These are phyloP conservation scores for Odobenus rosmarus DNA, from an alignment of 2,113 vertebrate genomes.

Conservation along the genomic window DNA sequence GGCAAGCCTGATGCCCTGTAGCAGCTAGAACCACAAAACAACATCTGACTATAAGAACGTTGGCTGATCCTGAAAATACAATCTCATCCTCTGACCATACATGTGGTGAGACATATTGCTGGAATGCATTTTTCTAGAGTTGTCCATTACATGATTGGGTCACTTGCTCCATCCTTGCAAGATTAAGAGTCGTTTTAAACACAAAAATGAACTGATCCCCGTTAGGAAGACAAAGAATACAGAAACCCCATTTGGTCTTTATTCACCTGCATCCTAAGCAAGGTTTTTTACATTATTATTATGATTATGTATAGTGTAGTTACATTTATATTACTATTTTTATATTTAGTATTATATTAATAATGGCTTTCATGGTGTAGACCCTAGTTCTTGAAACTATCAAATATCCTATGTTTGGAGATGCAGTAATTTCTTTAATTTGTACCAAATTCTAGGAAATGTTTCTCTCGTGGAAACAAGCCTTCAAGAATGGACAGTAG, in stretches of 20 bases:
- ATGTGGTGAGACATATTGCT: rapidly evolving
- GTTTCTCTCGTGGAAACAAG: background rate
- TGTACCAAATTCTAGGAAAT: background rate
- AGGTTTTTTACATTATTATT: no score
- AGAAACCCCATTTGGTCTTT: background rate
- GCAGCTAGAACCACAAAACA: background rate
- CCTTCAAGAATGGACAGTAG: rapidly evolving
- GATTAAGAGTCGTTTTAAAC: background rate
- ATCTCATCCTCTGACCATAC: no score
- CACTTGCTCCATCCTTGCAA: background rate
- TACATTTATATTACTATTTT: background rate
- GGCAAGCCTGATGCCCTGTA: rapidly evolving
- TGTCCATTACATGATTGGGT: background rate
- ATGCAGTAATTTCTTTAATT: background rate
- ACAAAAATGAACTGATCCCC: background rate
- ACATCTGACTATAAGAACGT: background rate
- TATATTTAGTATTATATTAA: background rate
- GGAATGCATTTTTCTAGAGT: background rate
- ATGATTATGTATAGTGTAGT: no score
- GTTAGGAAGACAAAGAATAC: background rate
- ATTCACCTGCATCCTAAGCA: rapidly evolving
- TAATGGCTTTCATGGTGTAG: background rate
- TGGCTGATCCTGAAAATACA: background rate
- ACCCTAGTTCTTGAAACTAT: background rate
- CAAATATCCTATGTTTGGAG: background rate